phyloP scores from a whole-genome alignment of 2,888 invertebrate species.

The Melieria picta region DNA sequence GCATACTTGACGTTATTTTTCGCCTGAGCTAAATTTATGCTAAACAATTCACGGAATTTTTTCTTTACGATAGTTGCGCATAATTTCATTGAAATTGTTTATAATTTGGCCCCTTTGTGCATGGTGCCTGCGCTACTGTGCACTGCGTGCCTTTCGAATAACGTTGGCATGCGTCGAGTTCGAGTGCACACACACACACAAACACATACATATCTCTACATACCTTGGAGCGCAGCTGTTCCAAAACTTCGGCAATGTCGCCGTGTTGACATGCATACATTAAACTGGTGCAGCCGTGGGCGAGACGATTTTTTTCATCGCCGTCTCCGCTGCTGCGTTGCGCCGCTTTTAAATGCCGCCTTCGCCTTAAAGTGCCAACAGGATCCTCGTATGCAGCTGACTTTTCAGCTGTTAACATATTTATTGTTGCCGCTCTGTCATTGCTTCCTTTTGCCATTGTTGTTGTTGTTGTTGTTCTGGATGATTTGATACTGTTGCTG shows the following conservation, averaged over 20 bases:
- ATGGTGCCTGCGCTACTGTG: too few relatives aligned
- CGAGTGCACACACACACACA: neutral
- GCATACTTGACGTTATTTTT: too few relatives aligned
- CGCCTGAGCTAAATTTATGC: too few relatives aligned
- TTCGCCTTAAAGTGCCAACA: neutral
- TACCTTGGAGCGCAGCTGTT: conserved; percentile 81
- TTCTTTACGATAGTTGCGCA: too few relatives aligned
- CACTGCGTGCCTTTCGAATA: too few relatives aligned
- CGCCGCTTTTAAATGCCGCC: neutral
- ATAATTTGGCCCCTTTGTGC: too few relatives aligned
- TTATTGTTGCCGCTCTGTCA: conserved; percentile 16
- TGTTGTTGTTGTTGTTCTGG: conserved; percentile 12
- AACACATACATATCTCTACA: conserved; percentile 29
- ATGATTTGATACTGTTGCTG: conserved; percentile 2
- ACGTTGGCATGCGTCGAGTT: neutral
- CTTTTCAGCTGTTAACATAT: conserved; percentile 22
- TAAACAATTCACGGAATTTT: too few relatives aligned
- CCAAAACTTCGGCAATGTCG: conserved; percentile 79
- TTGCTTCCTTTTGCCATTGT: conserved; percentile 29
- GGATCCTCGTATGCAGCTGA: neutral
- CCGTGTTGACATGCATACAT: conserved; percentile 94
- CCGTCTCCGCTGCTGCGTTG: conserved; percentile 15
- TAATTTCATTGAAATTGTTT: too few relatives aligned
- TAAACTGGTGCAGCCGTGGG: conserved; percentile 81
- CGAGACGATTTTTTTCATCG: conserved; percentile 63